Evolutionary conservation across 2,797 vertebrate genomes (phyloP).

Genomic region (Peromyscus melanophrys): DNA sequence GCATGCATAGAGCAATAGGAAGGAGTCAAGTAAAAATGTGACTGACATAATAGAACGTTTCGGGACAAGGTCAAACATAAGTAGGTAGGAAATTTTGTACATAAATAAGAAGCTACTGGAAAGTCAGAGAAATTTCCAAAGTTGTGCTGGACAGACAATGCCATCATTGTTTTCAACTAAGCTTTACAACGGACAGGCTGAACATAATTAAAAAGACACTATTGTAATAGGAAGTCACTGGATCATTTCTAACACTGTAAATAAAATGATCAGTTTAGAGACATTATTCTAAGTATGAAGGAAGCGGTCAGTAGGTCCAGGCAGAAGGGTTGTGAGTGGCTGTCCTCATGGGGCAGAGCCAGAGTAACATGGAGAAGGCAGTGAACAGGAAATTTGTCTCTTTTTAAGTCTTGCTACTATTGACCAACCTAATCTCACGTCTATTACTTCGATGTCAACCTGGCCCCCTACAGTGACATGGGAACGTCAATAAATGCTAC

Average conservation of each 20-base stretch:
- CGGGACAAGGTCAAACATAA: conserved; percentile 28
- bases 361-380: background rate
- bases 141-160: conserved; percentile 10
- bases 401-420: background rate
- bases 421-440: background rate
- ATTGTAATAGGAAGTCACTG: background rate
- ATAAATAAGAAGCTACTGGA: conserved; percentile 31
- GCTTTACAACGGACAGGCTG: background rate
- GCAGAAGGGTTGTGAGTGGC: background rate
- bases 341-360: background rate
- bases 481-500: background rate
- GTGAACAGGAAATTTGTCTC: background rate
- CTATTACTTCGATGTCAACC: conserved; percentile 11
- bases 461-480: background rate
- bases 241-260: conserved; percentile 60
- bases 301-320: background rate
- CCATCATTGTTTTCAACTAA: background rate
- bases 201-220: conserved; percentile 65
- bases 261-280: conserved; percentile 27
- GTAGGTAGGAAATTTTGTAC: background rate
- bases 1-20: background rate
- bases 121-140: conserved; percentile 32
- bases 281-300: background rate
- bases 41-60: background rate
- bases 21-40: conserved; percentile 11